Conservation (phyloP, 2,888 invertebrate genomes). For the Escarpia spicata region DNA sequence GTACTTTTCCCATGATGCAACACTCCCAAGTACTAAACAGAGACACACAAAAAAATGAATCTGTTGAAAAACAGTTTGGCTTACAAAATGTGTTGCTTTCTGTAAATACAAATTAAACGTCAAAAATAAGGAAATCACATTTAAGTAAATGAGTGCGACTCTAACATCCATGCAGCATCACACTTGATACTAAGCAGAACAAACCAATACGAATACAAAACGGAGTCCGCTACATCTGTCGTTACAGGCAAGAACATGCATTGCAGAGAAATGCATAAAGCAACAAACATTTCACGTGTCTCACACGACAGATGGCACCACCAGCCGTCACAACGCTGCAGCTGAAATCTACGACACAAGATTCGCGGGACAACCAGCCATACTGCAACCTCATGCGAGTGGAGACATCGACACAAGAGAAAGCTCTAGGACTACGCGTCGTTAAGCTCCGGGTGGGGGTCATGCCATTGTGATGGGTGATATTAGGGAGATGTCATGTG, state of each 20-base stretch:
- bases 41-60: background rate
- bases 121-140: background rate
- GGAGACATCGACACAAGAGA: background rate
- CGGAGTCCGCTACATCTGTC: background rate
- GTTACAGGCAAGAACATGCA: background rate
- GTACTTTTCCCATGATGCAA: too few relatives aligned
- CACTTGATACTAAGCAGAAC: background rate
- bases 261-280: background rate
- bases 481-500: background rate
- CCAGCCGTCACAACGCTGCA: background rate
- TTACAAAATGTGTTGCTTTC: background rate
- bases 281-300: background rate
- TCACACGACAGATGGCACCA: background rate
- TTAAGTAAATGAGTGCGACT: background rate
- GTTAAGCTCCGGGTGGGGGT: background rate
- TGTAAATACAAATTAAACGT: background rate
- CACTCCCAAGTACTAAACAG: background rate
- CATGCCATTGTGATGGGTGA: background rate
- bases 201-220: background rate
- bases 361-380: background rate
- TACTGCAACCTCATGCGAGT: background rate
- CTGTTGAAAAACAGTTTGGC: background rate
- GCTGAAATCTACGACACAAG: background rate
- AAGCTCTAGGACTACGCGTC: background rate
- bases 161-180: background rate